A percentile compares a stretch with the other conserved stretches of the same genome.
Evolutionary conservation across 2,113 vertebrate genomes (phyloP).

Genomic region (Alosa alosa): DNA sequence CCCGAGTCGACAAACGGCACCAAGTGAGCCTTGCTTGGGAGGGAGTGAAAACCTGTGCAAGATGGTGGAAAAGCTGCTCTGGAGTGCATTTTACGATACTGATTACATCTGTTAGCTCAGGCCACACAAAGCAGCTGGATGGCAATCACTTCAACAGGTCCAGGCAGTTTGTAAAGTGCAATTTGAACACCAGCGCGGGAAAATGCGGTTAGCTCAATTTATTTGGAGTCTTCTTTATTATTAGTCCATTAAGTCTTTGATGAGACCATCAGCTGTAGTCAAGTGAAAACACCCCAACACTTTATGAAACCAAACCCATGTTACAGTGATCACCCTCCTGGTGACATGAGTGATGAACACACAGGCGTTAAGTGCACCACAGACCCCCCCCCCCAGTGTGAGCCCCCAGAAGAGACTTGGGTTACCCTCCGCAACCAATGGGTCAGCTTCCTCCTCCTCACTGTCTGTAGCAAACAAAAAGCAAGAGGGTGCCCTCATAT

Average conservation of each 20-base stretch:
- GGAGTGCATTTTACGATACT: background rate
- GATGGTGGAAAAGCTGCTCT: no score
- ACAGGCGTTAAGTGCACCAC: background rate
- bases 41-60: no score
- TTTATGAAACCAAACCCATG: background rate
- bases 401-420: background rate
- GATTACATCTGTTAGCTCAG: background rate
- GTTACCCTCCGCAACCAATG: background rate
- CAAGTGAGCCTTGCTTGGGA: background rate
- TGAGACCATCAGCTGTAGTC: no score
- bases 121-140: background rate
- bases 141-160: background rate
- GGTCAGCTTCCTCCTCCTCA: background rate
- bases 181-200: no score
- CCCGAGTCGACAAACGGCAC: background rate
- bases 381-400: background rate
- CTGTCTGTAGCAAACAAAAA: background rate
- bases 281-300: background rate
- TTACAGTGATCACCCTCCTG: background rate
- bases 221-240: no score
- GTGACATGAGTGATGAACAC: background rate
- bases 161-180: no score
- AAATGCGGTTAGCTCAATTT: no score
- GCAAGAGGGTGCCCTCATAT: background rate
- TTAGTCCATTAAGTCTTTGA: background rate